Evolutionary conservation across 1,140 invertebrate species (phyloP), one percentile per base, ranked within the genome.

Genomic region (Steinernema feltiae): DNA sequence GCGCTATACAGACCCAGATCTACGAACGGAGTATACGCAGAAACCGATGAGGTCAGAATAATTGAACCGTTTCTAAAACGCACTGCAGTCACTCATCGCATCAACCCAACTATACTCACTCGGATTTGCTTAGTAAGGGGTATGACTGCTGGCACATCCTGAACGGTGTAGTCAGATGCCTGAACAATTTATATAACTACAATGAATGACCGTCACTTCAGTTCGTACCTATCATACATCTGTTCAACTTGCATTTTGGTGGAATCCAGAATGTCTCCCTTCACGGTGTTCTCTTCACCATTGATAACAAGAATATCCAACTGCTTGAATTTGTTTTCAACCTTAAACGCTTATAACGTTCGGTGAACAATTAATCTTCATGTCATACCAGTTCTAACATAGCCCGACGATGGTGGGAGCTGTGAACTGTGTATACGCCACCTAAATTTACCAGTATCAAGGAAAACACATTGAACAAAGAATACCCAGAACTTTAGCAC

Each of bases 1-100:
- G 97, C 91, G 41, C 92, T 93, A 87, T 98, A 98, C 3, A 92
- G 89, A 30, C 94, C 94, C 71, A 97, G 87, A 1, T 92, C 80
- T 92, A 88, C 85, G 83, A 94, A 90, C 30, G 93, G 92, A 77
- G 92, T 90, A 87, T 92, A 94, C 24, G 91, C 95, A 74, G 90
- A 91, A 80, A 97, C 92, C 1, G 94, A 97, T 21, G 94, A 92
- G 21, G 87, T 82, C 31, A 88, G 69, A 17, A 81, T 72, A 15
- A 81, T 76, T 48, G 76, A 75, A 31, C 76, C 76, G 32, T 81
- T 79, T 7, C 79, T 80, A 48, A 15, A 53, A 76, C 48, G 70
- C 24, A 72, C 31, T 24, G 48, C 32, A 75, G 27, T 71, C 32
- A n/a, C n/a, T 18, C 12, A 73, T 0, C 30, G 53, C 15, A 71